These are phyloP conservation scores for Pachliopta kotzebuea DNA, from an alignment of 2,888 invertebrate genomes.

Conservation along the genomic window DNA sequence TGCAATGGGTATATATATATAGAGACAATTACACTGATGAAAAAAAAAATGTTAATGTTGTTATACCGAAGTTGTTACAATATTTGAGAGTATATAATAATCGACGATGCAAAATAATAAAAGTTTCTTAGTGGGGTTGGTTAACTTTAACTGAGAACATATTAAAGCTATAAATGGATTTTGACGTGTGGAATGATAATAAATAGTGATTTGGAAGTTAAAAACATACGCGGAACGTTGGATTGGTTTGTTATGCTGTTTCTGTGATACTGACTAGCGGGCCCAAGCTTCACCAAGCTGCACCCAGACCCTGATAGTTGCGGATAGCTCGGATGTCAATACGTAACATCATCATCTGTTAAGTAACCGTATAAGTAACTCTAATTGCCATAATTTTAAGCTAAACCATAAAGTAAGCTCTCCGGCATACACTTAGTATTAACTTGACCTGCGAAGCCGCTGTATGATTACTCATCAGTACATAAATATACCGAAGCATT, in stretches of 20 bases:
- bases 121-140: slow-evolving; percentile 57
- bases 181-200: slow-evolving; percentile 66
- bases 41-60: slow-evolving; percentile 73
- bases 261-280: slow-evolving; percentile 49
- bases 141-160: slow-evolving; percentile 44
- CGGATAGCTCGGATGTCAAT: no score
- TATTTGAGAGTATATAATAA: slow-evolving; percentile 79
- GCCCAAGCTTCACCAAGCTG: slow-evolving; percentile 26
- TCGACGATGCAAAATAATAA: slow-evolving; percentile 64
- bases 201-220: slow-evolving; percentile 50
- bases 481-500: no score
- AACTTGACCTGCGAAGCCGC: no score
- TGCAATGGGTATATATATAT: slow-evolving; percentile 47
- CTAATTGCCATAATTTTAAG: no score
- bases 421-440: no score
- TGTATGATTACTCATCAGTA: no score
- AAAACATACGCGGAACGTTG: slow-evolving; percentile 27
- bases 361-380: no score
- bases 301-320: slow-evolving; percentile 5
- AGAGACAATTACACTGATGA: slow-evolving; percentile 66
- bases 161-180: slow-evolving; percentile 37
- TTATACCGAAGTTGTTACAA: slow-evolving; percentile 81
- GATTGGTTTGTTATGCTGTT: slow-evolving; percentile 37
- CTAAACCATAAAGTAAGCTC: no score
- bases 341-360: no score